Evolutionary conservation across 2,797 vertebrate species (phyloP).

Genomic region (Pyrrhura leucotis): DNA sequence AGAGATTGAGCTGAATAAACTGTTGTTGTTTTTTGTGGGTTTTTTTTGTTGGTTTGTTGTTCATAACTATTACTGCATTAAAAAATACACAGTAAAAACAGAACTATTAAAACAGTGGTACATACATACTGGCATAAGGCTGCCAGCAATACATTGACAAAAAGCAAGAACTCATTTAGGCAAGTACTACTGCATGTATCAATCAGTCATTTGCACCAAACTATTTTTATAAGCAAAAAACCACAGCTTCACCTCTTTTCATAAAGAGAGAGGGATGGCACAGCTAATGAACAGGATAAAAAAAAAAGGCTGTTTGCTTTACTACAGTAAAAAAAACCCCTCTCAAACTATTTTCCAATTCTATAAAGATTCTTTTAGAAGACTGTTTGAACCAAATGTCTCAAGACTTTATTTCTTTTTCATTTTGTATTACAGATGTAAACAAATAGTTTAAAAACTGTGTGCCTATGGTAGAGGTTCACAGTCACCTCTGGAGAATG

Average conservation of each 20-base stretch:
- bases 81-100: conserved; percentile 26
- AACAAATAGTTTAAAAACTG: not conserved
- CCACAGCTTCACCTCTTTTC: not conserved
- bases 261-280: not conserved
- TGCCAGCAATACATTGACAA: not conserved
- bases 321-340: not conserved
- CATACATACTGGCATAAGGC: not conserved
- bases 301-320: not conserved
- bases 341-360: not conserved
- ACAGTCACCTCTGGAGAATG: not conserved
- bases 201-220: conserved; percentile 23
- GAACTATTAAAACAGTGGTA: not conserved
- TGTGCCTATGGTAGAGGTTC: not conserved
- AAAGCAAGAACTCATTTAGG: not conserved
- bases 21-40: not conserved
- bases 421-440: not conserved
- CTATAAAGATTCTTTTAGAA: not conserved
- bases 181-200: not conserved
- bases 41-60: not conserved
- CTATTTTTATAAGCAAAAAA: not conserved
- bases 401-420: not conserved
- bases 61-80: conserved; percentile 28
- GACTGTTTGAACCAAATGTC: not conserved
- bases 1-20: conserved; percentile 67
- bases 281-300: not conserved